phyloP scores from a whole-genome alignment of 2,797 vertebrate genomes.

The Phoeniculus purpureus region DNA sequence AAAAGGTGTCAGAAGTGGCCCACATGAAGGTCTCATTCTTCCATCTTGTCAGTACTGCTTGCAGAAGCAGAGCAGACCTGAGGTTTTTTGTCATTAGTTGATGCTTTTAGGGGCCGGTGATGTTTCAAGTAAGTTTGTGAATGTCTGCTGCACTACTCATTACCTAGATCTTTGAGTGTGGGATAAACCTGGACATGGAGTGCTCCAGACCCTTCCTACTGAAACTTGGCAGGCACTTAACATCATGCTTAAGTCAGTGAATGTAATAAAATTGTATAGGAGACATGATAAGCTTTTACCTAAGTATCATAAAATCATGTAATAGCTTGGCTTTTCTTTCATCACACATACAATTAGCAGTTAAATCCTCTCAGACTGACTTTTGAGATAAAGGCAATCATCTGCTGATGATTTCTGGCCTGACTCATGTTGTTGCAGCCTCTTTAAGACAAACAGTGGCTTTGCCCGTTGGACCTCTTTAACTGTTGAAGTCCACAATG shows the following conservation, averaged over 20 bases:
- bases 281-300: background rate
- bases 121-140: background rate
- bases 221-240: background rate
- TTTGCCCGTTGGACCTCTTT: background rate
- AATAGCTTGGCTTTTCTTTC: background rate
- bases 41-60: background rate
- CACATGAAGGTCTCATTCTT: background rate
- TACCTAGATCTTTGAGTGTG: background rate
- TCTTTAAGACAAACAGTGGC: background rate
- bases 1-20: background rate
- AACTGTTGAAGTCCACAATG: background rate
- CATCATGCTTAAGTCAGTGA: background rate
- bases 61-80: background rate
- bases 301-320: background rate
- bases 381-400: background rate
- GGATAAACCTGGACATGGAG: background rate
- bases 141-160: background rate
- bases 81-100: background rate
- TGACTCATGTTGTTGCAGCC: background rate
- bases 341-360: background rate
- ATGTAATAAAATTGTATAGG: background rate
- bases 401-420: background rate
- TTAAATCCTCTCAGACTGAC: background rate
- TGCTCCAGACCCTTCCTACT: background rate
- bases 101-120: background rate